Conservation (phyloP, 2,888 invertebrate species). For the Cetonia aurata region DNA sequence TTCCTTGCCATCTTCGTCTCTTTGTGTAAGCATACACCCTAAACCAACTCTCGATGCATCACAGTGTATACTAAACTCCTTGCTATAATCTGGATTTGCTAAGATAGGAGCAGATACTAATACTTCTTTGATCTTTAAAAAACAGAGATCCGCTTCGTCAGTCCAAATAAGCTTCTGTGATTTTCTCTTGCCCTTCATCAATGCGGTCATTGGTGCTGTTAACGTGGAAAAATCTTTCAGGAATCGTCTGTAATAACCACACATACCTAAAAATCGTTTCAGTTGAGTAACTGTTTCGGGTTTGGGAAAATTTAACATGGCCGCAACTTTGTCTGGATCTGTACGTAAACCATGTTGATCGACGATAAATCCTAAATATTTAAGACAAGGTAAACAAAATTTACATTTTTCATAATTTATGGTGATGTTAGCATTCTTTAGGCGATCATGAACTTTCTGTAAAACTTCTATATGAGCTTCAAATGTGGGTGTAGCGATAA, state of each 20-base stretch:
- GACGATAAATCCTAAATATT: slow-evolving; percentile 54
- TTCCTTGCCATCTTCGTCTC: slow-evolving; percentile 49
- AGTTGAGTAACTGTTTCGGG: slow-evolving; percentile 53
- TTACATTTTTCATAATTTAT: slow-evolving; percentile 54
- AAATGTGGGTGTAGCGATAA: slow-evolving; percentile 48
- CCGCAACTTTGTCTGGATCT: slow-evolving; percentile 54
- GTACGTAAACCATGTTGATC: slow-evolving; percentile 51
- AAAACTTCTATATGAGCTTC: slow-evolving; percentile 48
- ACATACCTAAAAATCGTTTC: slow-evolving; percentile 55
- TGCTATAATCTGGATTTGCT: slow-evolving; percentile 52
- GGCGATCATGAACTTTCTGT: slow-evolving; percentile 44
- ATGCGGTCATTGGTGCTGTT: slow-evolving; percentile 52
- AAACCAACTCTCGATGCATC: slow-evolving; percentile 53
- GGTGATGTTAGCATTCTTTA: slow-evolving; percentile 51
- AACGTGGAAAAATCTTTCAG: slow-evolving; percentile 53
- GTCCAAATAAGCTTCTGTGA: slow-evolving; percentile 49
- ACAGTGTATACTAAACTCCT: slow-evolving; percentile 53
- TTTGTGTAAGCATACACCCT: slow-evolving; percentile 52
- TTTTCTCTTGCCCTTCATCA: slow-evolving; percentile 51
- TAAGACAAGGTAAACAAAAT: slow-evolving; percentile 51
- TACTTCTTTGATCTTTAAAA: slow-evolving; percentile 50
- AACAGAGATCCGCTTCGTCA: slow-evolving; percentile 50
- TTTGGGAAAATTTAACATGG: slow-evolving; percentile 53
- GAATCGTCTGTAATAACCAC: slow-evolving; percentile 55
- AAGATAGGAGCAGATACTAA: slow-evolving; percentile 52